Conservation (phyloP, 2,113 vertebrate species). For the Ancistrus triradiatus region DNA sequence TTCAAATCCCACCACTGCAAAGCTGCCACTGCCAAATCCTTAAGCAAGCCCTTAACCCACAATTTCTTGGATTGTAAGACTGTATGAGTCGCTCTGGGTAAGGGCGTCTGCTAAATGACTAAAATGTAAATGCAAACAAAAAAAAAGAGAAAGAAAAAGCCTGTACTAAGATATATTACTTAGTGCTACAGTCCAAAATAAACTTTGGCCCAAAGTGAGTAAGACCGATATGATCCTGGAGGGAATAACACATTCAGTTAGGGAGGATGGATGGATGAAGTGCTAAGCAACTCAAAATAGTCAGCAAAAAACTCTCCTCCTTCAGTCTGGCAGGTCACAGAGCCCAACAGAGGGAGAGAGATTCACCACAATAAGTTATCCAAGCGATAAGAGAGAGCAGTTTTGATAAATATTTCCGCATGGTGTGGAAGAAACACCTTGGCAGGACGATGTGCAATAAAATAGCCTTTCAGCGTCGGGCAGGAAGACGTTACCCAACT, state of each 20-base stretch:
- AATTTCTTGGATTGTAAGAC: no score
- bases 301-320: conserved; percentile 29
- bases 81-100: neutral
- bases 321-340: conserved; percentile 30
- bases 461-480: conserved; percentile 8
- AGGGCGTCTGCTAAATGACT: neutral
- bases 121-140: neutral
- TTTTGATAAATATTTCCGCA: conserved; percentile 18
- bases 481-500: conserved; percentile 30
- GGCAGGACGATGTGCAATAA: conserved; percentile 16
- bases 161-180: no score
- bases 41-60: no score
- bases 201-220: neutral
- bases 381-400: conserved; percentile 18
- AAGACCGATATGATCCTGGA: neutral
- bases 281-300: conserved; percentile 9
- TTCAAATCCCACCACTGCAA: no score
- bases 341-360: neutral
- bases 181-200: neutral
- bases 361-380: conserved; percentile 41
- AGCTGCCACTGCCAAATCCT: no score
- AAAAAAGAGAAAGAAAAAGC: neutral
- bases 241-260: conserved; percentile 2
- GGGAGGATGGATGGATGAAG: conserved; percentile 13
- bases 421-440: neutral